Evolutionary conservation across 1,140 invertebrate species (phyloP), one percentile per base, ranked within the genome.

Genomic region (Pectinophora gossypiella): DNA sequence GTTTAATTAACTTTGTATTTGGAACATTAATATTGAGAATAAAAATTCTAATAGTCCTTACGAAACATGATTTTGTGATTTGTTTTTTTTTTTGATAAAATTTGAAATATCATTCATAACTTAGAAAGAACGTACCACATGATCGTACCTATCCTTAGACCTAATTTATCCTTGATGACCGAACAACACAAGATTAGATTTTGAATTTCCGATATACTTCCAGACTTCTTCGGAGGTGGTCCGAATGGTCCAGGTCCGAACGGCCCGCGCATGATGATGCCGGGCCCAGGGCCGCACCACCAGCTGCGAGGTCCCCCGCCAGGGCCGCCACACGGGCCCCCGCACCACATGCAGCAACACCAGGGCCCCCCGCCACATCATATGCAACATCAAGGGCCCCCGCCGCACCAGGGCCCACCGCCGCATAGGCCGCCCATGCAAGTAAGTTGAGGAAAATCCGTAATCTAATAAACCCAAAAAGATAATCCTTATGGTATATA

Each of bases 371-470:
- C 83, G 13, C 84, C 85, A 15, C 87, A 88, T 45, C 82, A 82
- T 23, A 66, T 83, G 78, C 75, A 69, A 20, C 80, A 81, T 27
- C 85, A 85, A 38, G 84, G 83, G 2, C 78, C 75, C 0, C 84
- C 81, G 3, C 81, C 78, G 6, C 89, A 90, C 56, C 85, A 87
- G 57, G 84, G 86, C 32, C 89, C 89, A 18, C 88, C 89, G 44
- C 84, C 91, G 67, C 91, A 92, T 56, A 92, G 93, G 6, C 93
- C 92, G 0, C 92, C 93, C 1, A 91, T 93, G 91, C 90, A 91
- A 68, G 92, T 92, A 44, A 19, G 3, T 9, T 10, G 22, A 23
- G 22, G 4, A 10, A 5, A 23, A 23, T 23, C 22, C n/a, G n/a
- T n/a, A n/a, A n/a, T n/a, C n/a, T n/a, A n/a, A n/a, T n/a, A n/a